A percentile compares a stretch with the other conserved stretches of the same genome.
Conservation (phyloP, 2,797 vertebrate species). For the Anguilla megastoma region DNA sequence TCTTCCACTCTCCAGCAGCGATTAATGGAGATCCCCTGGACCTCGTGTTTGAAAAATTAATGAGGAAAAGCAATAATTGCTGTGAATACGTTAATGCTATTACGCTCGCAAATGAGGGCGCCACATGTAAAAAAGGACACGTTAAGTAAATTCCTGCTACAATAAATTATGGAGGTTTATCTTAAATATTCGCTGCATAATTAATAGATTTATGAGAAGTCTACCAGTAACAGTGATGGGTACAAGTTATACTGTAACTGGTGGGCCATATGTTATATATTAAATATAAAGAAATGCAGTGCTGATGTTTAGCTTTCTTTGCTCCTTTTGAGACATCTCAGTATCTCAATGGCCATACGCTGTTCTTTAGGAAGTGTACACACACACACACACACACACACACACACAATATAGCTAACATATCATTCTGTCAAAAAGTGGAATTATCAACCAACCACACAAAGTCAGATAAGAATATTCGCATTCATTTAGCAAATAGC, state of each 20-base stretch:
- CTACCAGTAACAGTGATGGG: slow-evolving; percentile 34
- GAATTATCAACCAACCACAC: background rate
- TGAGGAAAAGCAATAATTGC: slow-evolving; percentile 48
- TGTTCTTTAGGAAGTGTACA: background rate
- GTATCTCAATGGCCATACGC: background rate
- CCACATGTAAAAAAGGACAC: slow-evolving; percentile 28
- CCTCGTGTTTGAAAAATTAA: slow-evolving; percentile 51
- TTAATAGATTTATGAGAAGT: slow-evolving; percentile 40
- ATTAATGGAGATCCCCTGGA: slow-evolving; percentile 48
- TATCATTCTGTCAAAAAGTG: background rate
- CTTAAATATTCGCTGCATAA: slow-evolving; percentile 46
- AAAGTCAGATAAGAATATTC: background rate
- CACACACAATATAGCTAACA: background rate
- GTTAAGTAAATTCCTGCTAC: slow-evolving; percentile 34
- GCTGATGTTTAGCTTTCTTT: background rate
- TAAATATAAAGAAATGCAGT: background rate
- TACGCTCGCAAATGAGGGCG: slow-evolving; percentile 50
- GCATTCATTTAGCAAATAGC: background rate
- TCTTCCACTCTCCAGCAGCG: slow-evolving; percentile 43
- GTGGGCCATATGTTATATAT: slow-evolving; percentile 25
- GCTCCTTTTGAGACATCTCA: background rate
- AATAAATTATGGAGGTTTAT: slow-evolving; percentile 43
- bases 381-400: background rate
- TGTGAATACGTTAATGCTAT: slow-evolving; percentile 50
- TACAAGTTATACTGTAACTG: background rate